Percentiles rank a stretch among this genome's conserved stretches.
phyloP scores from a whole-genome alignment of 2,797 vertebrate species.

The Sebastes steindachneri region DNA sequence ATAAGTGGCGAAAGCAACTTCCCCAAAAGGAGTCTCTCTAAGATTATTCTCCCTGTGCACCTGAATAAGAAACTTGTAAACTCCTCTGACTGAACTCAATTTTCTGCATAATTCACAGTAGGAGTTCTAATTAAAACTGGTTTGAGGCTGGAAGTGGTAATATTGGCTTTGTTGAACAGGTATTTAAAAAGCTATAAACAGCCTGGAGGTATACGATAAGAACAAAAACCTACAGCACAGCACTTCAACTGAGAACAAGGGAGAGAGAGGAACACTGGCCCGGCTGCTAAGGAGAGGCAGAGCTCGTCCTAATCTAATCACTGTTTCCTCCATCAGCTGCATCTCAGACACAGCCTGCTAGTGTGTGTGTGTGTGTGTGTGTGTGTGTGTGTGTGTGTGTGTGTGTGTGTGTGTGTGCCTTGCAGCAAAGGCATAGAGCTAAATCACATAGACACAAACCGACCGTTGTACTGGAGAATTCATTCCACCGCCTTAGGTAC shows the following conservation, averaged over 20 bases:
- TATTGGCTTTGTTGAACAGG: constrained; percentile 79
- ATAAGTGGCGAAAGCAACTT: constrained; percentile 13
- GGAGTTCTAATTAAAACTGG: constrained; percentile 69
- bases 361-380: neutral
- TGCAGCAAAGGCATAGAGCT: constrained; percentile 69
- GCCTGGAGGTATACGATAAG: constrained; percentile 70
- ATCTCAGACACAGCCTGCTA: constrained; percentile 65
- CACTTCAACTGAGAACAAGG: constrained; percentile 44
- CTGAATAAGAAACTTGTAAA: constrained; percentile 43
- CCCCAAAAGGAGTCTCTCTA: neutral
- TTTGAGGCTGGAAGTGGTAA: constrained; percentile 64
- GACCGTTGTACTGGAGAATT: constrained; percentile 68
- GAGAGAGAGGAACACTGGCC: constrained; percentile 39
- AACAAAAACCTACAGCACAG: constrained; percentile 65
- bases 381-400: constrained; percentile 25
- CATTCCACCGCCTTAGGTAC: constrained; percentile 61
- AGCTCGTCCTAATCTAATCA: constrained; percentile 82
- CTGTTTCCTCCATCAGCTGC: constrained; percentile 78
- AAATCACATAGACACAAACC: constrained; percentile 68
- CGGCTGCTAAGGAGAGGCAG: constrained; percentile 67
- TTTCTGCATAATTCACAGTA: constrained; percentile 54
- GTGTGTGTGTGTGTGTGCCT: constrained; percentile 38
- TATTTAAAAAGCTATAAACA: constrained; percentile 80
- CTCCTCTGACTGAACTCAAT: constrained; percentile 46
- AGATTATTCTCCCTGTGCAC: neutral